A percentile compares a stretch with the other conserved stretches of the same genome.
These are phyloP conservation scores for Carcina quercana DNA, from an alignment of 2,888 invertebrate species.

Conservation along the genomic window DNA sequence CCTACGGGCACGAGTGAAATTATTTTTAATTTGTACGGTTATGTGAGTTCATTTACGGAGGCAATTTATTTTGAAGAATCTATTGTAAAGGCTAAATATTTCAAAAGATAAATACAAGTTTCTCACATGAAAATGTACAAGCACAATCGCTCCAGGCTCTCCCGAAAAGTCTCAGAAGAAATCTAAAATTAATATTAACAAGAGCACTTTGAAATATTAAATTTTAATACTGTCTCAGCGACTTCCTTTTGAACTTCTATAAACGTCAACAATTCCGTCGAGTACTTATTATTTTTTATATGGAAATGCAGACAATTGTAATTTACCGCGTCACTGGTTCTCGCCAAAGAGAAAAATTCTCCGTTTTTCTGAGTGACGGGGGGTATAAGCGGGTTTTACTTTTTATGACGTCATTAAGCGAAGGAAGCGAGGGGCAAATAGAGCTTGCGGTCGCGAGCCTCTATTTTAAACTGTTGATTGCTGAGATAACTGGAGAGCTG, in stretches of 20 bases:
- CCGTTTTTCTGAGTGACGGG: constrained; percentile 42
- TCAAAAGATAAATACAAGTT: too few species aligned
- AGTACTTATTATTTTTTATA: constrained; percentile 4
- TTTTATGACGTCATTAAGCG: constrained; percentile 66
- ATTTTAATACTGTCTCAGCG: not conserved
- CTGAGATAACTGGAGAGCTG: constrained; percentile 25
- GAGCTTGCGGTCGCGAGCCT: constrained; percentile 46
- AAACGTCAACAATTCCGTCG: constrained; percentile 2
- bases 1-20: constrained; percentile 22
- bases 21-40: constrained; percentile 34
- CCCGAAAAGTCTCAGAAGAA: too few species aligned
- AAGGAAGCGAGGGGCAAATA: constrained; percentile 54
- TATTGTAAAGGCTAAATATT: too few species aligned
- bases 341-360: constrained; percentile 37
- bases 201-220: not conserved
- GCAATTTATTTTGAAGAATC: too few species aligned
- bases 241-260: not conserved
- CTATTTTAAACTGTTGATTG: constrained; percentile 49
- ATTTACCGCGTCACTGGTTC: constrained; percentile 53
- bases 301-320: constrained; percentile 40
- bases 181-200: too few species aligned
- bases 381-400: constrained; percentile 44
- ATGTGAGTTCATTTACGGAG: too few species aligned
- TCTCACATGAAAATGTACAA: too few species aligned
- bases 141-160: too few species aligned